Percentiles rank a stretch among this genome's conserved stretches.
These are phyloP conservation scores for Melanotaenia parkinsoni DNA, from an alignment of 2,797 vertebrate species.

Conservation along the genomic window DNA sequence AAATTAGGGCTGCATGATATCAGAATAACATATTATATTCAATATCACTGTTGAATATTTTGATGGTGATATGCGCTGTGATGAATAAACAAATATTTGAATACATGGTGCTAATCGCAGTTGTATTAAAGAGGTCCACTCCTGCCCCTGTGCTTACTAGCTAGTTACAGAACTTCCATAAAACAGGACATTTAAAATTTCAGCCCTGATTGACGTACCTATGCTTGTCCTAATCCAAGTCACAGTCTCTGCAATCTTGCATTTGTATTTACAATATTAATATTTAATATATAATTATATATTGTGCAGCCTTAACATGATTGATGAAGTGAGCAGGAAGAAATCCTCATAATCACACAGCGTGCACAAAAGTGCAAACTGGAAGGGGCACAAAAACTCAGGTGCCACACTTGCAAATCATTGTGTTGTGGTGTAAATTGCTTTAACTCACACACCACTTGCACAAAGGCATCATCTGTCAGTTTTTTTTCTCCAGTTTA, in stretches of 20 bases:
- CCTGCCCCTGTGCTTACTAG: neutral
- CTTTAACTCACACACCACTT: constrained; percentile 33
- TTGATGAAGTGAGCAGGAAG: constrained; percentile 27
- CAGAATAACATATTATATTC: neutral
- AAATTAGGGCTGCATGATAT: constrained; percentile 15
- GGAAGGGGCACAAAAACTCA: constrained; percentile 42
- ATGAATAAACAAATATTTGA: neutral
- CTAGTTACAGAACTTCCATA: neutral
- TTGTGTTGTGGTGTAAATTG: constrained; percentile 18
- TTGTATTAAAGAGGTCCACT: neutral
- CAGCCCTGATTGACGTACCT: neutral
- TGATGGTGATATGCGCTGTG: neutral
- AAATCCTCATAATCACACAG: constrained; percentile 39
- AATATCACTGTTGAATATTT: neutral
- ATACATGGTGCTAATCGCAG: neutral
- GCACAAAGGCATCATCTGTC: constrained; percentile 19
- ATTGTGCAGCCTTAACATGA: neutral
- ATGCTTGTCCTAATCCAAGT: neutral
- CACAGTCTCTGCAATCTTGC: neutral
- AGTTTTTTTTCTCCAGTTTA: constrained; percentile 13
- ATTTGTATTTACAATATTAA: neutral
- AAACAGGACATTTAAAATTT: neutral
- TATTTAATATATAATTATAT: neutral
- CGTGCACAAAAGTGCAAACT: constrained; percentile 43
- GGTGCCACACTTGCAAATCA: constrained; percentile 45